phyloP scores from a whole-genome alignment of 2,888 invertebrate species.

The Drosophila greeni region DNA sequence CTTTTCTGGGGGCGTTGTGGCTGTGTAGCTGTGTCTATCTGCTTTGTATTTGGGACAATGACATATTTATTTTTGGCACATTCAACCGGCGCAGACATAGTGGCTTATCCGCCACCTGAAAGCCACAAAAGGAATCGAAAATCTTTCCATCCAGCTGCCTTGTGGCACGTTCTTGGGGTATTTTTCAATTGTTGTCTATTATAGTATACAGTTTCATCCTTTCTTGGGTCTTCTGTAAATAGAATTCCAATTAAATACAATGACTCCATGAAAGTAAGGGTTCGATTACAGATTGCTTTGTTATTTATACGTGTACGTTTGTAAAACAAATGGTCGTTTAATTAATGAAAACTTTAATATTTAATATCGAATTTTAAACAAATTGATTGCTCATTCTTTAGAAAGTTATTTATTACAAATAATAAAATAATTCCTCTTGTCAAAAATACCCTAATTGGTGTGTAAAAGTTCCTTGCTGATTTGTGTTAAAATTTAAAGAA shows the following conservation, averaged over 20 bases:
- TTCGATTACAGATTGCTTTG: background rate
- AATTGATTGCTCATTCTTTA: no score
- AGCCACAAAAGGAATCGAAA: constrained; percentile 23
- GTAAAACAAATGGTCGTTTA: background rate
- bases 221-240: background rate
- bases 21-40: background rate
- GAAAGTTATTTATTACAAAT: background rate
- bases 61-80: constrained; percentile 65
- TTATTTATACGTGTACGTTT: background rate
- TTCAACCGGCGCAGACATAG: constrained; percentile 40
- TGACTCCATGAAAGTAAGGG: background rate
- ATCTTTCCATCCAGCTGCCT: constrained; percentile 18
- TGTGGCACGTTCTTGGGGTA: constrained; percentile 44
- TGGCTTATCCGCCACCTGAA: constrained; percentile 45
- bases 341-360: background rate
- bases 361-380: no score
- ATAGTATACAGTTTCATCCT: constrained; percentile 7
- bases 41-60: constrained; percentile 52
- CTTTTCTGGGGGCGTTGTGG: background rate
- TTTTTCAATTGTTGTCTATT: constrained; percentile 50
- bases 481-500: background rate
- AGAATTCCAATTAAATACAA: constrained; percentile 2
- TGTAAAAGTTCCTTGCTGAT: no score
- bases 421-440: background rate
- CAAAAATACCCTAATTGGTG: background rate